Evolutionary conservation across 53 echinoderm and acorn worm species (phyloP), one percentile per base, ranked within the genome.

Genomic region (Paelopatides confundens): DNA sequence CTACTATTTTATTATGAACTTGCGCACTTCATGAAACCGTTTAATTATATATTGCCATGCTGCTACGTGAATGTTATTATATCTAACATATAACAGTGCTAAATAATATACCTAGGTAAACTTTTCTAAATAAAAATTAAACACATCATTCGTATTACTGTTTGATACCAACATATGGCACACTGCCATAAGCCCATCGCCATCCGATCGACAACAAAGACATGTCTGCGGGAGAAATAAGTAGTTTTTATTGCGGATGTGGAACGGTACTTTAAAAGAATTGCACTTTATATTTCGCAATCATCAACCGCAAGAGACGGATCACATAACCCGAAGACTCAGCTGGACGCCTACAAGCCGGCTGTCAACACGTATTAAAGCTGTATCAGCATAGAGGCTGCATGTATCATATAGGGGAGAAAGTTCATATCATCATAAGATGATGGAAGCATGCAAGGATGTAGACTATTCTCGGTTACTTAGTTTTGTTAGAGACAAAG

Each of bases 361-460:
- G 52, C 79, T 79, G 79, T 79, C 79, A 79, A 52, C 79, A 51
- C 58, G 79, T 52, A 79, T 79, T 79, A 79, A 31, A 24, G 51
- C 18, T 79, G 79, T 79, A 79, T 79, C 79, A 33, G 31, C 32
- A 52, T 30, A 47, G 51, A 46, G 68, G 11, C 68, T 67, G 32
- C 5, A 26, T 67, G 68, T 67, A 67, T 58, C 58, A 26, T 58
- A 58, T 6, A 23, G 58, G 58, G 21, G 58, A 58, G 26, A 21
- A 58, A 21, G 58, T 21, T 23, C 58, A 58, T 23, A 17, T 6
- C 5, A 58, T 58, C 21, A 18, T 5, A 6, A 21, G 58, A 58
- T 58, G 58, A 58, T 58, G 58, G 21, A 58, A 58, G 58, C n/a
- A 58, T 21, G 58, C 58, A 58, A 58, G 18, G 58, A 58, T 58